These are phyloP conservation scores for Schizopygopsis malacanthus DNA, from an alignment of 2,797 vertebrate genomes.

Conservation along the genomic window DNA sequence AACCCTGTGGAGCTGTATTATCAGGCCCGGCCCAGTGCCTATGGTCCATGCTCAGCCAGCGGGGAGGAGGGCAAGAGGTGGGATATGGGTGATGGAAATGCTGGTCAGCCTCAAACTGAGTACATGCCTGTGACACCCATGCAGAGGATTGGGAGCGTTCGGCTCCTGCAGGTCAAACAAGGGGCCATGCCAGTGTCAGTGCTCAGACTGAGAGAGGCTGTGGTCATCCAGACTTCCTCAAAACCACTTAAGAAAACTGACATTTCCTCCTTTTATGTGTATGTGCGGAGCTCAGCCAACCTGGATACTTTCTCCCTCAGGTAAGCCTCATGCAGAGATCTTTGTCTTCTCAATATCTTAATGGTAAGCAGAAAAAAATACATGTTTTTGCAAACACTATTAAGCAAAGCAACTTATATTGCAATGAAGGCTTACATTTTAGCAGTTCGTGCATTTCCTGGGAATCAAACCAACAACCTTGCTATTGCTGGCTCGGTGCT, in stretches of 20 bases:
- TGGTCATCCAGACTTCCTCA: constrained; percentile 83
- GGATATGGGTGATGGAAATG: constrained; percentile 66
- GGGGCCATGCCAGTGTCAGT: constrained; percentile 79
- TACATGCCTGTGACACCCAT: constrained; percentile 83
- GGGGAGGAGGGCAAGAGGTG: constrained; percentile 64
- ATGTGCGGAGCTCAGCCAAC: constrained; percentile 82
- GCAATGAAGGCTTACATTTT: background rate
- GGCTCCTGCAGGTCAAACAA: constrained; percentile 82
- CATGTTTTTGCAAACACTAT: background rate
- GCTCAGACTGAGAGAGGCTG: constrained; percentile 84
- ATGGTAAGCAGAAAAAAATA: background rate
- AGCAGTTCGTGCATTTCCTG: background rate
- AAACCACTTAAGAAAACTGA: constrained; percentile 85
- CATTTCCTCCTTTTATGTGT: constrained; percentile 87
- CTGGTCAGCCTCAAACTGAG: constrained; percentile 72
- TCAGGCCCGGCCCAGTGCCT: constrained; percentile 73
- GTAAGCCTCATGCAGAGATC: constrained; percentile 71
- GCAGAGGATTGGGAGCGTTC: constrained; percentile 90
- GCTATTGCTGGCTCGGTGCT: background rate
- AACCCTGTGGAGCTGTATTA: constrained; percentile 93
- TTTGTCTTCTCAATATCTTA: background rate
- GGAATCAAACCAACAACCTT: background rate
- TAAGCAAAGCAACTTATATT: background rate
- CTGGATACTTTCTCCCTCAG: constrained; percentile 89
- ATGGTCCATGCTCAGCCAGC: constrained; percentile 76